These are phyloP conservation scores for Penaeus monodon DNA, from an alignment of 2,888 invertebrate genomes.

Conservation along the genomic window DNA sequence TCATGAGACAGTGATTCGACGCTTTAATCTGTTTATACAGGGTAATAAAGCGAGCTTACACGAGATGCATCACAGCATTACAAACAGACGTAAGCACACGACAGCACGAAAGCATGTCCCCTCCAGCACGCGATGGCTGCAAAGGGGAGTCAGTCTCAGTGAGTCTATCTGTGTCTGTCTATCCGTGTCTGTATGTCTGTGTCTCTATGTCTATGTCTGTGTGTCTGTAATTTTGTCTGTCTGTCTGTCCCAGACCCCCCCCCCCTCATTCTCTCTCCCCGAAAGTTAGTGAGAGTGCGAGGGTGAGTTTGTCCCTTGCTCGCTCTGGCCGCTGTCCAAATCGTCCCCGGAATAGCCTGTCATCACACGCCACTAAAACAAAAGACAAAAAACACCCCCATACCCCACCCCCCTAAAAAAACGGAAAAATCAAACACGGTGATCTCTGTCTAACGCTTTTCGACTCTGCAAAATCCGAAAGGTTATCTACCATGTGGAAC, in stretches of 20 bases:
- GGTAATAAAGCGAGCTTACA: conserved; percentile 22
- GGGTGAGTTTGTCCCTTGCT: conserved; percentile 1
- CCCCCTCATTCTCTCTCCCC: conserved; percentile 3
- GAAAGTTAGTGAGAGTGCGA: neutral
- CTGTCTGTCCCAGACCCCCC: neutral
- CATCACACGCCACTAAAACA: conserved; percentile 9
- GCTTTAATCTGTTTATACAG: conserved; percentile 18
- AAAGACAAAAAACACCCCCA: neutral
- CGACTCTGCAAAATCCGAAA: neutral
- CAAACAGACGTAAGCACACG: conserved; percentile 25
- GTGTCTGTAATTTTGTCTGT: neutral
- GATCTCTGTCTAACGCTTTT: too few species aligned
- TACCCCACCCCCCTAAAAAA: neutral
- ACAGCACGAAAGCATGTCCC: conserved; percentile 14
- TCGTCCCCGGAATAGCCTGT: conserved; percentile 16
- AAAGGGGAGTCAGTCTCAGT: neutral
- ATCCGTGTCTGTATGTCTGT: too few species aligned
- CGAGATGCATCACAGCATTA: conserved; percentile 26
- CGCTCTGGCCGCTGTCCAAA: conserved; percentile 40
- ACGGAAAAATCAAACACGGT: neutral
- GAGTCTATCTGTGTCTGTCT: too few species aligned
- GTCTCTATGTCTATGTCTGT: too few species aligned
- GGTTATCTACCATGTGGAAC: neutral
- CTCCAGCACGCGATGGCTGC: neutral
- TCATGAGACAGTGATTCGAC: conserved; percentile 30